Evolutionary conservation across 1,140 invertebrate genomes (phyloP).

Genomic region (Nasonia vitripennis): DNA sequence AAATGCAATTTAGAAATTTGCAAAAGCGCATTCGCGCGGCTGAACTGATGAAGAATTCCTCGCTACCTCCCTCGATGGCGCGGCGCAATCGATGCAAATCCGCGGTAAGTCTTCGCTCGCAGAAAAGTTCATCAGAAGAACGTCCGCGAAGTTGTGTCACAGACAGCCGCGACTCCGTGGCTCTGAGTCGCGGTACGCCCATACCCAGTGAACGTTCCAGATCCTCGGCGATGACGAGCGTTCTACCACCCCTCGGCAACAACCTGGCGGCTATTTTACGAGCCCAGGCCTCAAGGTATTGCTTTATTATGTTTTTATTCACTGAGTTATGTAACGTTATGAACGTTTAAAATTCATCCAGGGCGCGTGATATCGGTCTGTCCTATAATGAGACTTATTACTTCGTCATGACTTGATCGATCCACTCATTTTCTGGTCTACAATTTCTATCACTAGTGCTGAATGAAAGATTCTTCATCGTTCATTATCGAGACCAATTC

Average conservation of each 20-base stretch:
- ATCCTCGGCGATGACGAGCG: conserved; percentile 72
- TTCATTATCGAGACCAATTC: too few relatives aligned
- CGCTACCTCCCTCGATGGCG: conserved; percentile 82
- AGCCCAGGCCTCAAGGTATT: conserved; percentile 79
- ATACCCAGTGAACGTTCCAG: conserved; percentile 67
- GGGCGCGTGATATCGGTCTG: too few relatives aligned
- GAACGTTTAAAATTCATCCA: too few relatives aligned
- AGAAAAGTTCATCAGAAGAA: conserved; percentile 19
- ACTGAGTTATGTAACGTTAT: too few relatives aligned
- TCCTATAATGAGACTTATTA: too few relatives aligned
- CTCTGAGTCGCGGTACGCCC: conserved; percentile 62
- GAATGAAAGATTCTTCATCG: too few relatives aligned
- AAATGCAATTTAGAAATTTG: conserved; percentile 73
- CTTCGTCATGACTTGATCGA: too few relatives aligned
- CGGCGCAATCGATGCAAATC: conserved; percentile 76
- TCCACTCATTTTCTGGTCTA: too few relatives aligned
- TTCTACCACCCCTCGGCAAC: conserved; percentile 76
- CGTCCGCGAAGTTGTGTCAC: neutral
- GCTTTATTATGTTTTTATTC: too few relatives aligned
- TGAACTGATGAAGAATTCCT: conserved; percentile 80
- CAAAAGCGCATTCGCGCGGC: conserved; percentile 81
- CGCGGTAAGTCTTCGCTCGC: conserved; percentile 53
- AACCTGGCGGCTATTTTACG: conserved; percentile 83
- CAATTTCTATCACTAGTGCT: too few relatives aligned
- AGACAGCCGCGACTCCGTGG: conserved; percentile 56